Evolutionary conservation across 2,797 vertebrate species (phyloP), one percentile per base, ranked within the genome.

Genomic region (Cryptoblepharus egeriae): DNA sequence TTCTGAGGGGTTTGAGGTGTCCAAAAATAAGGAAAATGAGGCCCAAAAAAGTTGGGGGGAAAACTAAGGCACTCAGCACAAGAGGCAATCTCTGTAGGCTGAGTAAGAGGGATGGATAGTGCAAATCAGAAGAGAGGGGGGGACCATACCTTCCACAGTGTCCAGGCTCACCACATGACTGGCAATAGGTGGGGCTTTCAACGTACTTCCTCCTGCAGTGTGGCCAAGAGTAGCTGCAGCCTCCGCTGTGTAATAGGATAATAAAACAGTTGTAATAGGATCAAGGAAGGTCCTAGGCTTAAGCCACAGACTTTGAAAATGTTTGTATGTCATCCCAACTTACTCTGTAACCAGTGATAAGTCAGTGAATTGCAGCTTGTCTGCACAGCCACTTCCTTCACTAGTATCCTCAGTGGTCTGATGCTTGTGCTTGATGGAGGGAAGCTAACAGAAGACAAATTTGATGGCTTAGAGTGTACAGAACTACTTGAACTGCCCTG

Each of bases 371-470:
- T 87, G 18, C 92, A 87, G 3, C 88, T 91, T 0, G 98, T 98
- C 95, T 98, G 97, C 6, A 96, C 96, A 0, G 95, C 96, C 0
- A 84, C 91, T 0, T 98, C 97, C 85, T 86, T 97, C 22, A 96
- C 79, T 0, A 26, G 5, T 0, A 79, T 87, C n/a, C 4, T 89
- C 1, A 7, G 8, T 15, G 37, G 28, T 32, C 22, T 13, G 58
- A 30, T 12, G 37, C 2, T 0, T 32, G 1, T 0, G 30, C 72
- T 0, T 0, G 0, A 0, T 0, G 1, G 37, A 0, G 74, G 1
- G 0, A 24, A 13, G 1, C 37, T 3, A 5, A 58, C 22, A 1
- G 39, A 35, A 8, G 64, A 0, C 0, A 1, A 22, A 1, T 0
- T 69, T 2, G 65, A 37, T 2, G 67, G 57, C 18, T 73, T 35